Evolutionary conservation across 1,140 invertebrate genomes (phyloP).

Genomic region (Diachasmimorpha longicaudata): DNA sequence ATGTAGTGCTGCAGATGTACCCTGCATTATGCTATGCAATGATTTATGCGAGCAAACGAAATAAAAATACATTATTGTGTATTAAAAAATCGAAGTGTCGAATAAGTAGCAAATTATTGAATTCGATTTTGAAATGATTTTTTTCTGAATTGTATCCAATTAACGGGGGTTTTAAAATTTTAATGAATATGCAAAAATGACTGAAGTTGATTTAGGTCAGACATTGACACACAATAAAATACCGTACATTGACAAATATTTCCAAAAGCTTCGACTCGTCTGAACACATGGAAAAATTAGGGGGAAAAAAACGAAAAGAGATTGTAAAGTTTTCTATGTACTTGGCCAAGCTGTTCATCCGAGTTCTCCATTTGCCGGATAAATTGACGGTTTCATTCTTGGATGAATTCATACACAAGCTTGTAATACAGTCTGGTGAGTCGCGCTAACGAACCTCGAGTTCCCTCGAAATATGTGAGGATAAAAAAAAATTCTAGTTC

Average conservation of each 20-base stretch:
- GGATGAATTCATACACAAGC: not conserved
- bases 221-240: no score
- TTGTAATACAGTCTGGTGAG: not conserved
- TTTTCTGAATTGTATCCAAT: no score
- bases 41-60: no score
- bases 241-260: not conserved
- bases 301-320: not conserved
- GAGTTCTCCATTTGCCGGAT: not conserved
- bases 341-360: not conserved
- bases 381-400: not conserved
- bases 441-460: not conserved
- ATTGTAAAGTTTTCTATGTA: not conserved
- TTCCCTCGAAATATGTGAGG: not conserved
- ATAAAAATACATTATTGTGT: no score
- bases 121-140: no score
- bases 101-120: no score
- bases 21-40: not conserved
- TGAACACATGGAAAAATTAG: not conserved
- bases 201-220: no score
- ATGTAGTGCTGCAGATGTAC: no score
- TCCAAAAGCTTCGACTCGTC: not conserved
- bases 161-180: no score
- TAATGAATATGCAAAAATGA: no score
- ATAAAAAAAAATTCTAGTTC: no score
- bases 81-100: no score